Conservation (phyloP, 2,113 vertebrate genomes). For the Aegotheles bennettii region DNA sequence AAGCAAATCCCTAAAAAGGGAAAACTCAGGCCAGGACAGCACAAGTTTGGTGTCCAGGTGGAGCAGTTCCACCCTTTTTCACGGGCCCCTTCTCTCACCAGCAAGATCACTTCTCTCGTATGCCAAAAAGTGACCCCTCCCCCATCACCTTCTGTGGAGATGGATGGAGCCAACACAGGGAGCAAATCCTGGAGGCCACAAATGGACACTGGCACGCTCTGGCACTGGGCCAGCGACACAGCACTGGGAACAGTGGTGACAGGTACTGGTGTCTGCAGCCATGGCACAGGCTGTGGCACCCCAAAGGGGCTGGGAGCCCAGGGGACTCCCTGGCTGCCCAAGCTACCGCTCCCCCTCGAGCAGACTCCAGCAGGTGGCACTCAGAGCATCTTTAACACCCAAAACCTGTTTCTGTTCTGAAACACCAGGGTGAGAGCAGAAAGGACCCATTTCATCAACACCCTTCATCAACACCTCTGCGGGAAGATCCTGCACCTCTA, state of each 20-base stretch:
- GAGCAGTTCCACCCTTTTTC: background rate
- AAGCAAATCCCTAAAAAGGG: background rate
- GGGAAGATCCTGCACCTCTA: background rate
- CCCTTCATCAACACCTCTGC: background rate
- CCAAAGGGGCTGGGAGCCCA: background rate
- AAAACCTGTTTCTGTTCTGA: background rate
- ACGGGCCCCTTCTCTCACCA: background rate
- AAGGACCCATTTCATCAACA: background rate
- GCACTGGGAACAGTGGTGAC: background rate
- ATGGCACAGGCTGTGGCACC: background rate
- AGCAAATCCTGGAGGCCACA: background rate
- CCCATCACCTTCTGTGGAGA: background rate
- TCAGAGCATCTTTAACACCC: background rate
- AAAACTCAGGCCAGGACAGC: background rate
- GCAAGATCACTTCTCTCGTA: background rate
- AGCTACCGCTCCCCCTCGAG: background rate
- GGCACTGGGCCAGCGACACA: background rate
- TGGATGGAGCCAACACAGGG: background rate
- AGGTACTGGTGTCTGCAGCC: background rate
- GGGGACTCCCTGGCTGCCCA: background rate
- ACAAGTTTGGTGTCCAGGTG: background rate
- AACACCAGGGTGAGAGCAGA: background rate
- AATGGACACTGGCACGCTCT: background rate
- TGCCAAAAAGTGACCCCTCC: background rate
- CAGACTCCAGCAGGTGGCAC: conserved; percentile 60